Evolutionary conservation across 1,140 invertebrate species (phyloP), one percentile per base, ranked within the genome.

Genomic region (Rhynchophorus ferrugineus): DNA sequence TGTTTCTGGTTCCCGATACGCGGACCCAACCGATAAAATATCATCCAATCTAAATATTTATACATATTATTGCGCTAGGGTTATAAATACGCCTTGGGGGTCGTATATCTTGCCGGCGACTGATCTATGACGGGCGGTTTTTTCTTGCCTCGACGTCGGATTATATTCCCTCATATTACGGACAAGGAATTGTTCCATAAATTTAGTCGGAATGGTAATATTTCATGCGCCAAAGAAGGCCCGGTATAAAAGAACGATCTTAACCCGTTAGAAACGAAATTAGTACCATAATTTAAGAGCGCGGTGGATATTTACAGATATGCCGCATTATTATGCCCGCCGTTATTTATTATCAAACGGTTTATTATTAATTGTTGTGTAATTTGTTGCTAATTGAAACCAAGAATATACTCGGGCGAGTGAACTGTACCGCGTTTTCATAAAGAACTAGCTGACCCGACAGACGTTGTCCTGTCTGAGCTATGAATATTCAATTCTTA

Each of bases 1-100:
- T 62, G 2, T 6, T 29, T 29, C 24, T 29, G 24, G 5, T 29
- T 11, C 24, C 24, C 24, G 11, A 29, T 29, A 29, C 24, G 24
- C 11, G 11, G 5, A 29, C 24, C 11, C 11, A 29, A 29, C 24
- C 5, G 11, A 5, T 11, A 5, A 29, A 6, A 29, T 29, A 29
- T 29, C 24, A 29, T 29, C 24, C 24, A 11, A 29, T 29, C 24
- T 29, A 29, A 29, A 29, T 29, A 29, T 29, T 29, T 29, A 29
- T 29, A 29, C 24, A 29, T 5, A 29, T 29, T 29, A 29, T 29
- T 29, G 11, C 11, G 11, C 5, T 11, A 6, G 5, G 24, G 11
- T 11, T 11, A 29, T 29, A 29, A 29, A 29, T 29, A 29, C 11
- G 5, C 5, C 11, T 6, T 6, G 5, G 11, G 5, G 24, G 24